phyloP scores from a whole-genome alignment of 2,113 vertebrate species.

The Plectropomus leopardus region DNA sequence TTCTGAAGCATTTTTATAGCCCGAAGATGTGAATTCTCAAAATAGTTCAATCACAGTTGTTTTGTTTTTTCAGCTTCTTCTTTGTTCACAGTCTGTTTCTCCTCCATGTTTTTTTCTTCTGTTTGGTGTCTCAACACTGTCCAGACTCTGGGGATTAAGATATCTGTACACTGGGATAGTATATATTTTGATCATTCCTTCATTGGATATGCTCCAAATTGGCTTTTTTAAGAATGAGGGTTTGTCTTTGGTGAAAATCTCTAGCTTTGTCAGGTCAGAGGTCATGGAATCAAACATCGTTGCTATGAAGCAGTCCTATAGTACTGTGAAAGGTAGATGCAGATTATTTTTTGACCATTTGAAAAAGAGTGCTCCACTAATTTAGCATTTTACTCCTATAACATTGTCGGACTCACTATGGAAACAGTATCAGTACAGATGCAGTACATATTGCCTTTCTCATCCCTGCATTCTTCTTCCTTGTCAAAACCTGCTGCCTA shows the following conservation, averaged over 20 bases:
- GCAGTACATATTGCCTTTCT: no score
- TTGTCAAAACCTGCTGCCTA: no score
- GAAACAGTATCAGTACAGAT: no score
- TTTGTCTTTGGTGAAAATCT: neutral
- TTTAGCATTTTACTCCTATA: no score
- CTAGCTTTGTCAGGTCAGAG: neutral
- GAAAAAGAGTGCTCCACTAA: neutral
- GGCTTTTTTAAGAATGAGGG: neutral
- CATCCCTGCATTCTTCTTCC: no score
- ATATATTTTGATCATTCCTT: neutral
- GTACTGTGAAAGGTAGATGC: neutral
- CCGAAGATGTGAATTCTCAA: slow-evolving; percentile 24
- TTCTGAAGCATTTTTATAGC: slow-evolving; percentile 26
- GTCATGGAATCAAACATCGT: neutral
- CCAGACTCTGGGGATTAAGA: neutral
- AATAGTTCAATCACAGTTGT: slow-evolving; percentile 23
- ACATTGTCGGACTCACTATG: no score
- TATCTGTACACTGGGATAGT: neutral
- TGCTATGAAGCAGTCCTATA: neutral
- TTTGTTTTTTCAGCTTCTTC: neutral
- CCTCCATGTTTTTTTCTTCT: neutral
- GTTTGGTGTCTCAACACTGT: neutral
- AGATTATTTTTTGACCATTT: neutral
- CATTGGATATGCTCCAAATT: neutral
- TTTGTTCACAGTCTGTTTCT: neutral